Evolutionary conservation across 2,888 invertebrate genomes (phyloP).

Genomic region (Chelonus formosanus): DNA sequence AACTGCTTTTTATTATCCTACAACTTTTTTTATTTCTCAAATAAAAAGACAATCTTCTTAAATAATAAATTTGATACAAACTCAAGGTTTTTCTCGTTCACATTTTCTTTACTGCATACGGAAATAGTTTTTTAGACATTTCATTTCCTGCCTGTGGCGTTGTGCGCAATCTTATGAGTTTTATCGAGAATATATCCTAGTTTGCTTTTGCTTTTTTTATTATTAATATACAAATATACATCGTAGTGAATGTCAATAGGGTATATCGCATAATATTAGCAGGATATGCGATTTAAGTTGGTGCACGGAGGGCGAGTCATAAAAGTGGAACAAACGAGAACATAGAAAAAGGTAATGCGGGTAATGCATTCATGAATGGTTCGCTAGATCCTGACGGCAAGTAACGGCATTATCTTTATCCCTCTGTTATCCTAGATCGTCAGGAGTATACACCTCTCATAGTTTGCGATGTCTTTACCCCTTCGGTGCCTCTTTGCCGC

Average conservation of each 20-base stretch:
- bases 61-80: background rate
- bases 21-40: too few species aligned
- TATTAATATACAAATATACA: conserved; percentile 17
- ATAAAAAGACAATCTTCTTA: background rate
- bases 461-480: conserved; percentile 14
- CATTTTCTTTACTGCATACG: conserved; percentile 13
- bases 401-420: conserved; percentile 51
- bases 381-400: conserved; percentile 43
- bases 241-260: conserved; percentile 1
- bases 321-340: conserved; percentile 41
- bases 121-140: conserved; percentile 23
- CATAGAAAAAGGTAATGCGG: conserved; percentile 40
- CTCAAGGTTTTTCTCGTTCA: background rate
- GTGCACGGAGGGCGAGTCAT: background rate
- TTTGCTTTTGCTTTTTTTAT: background rate
- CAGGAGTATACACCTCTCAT: conserved; percentile 31
- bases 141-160: conserved; percentile 15
- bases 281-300: conserved; percentile 15
- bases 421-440: conserved; percentile 31
- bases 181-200: conserved; percentile 11
- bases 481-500: background rate
- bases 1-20: too few species aligned
- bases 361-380: conserved; percentile 59
- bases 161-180: conserved; percentile 4
- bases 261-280: background rate